phyloP scores from a whole-genome alignment of 1,140 invertebrate species.

The Leptinotarsa texana region DNA sequence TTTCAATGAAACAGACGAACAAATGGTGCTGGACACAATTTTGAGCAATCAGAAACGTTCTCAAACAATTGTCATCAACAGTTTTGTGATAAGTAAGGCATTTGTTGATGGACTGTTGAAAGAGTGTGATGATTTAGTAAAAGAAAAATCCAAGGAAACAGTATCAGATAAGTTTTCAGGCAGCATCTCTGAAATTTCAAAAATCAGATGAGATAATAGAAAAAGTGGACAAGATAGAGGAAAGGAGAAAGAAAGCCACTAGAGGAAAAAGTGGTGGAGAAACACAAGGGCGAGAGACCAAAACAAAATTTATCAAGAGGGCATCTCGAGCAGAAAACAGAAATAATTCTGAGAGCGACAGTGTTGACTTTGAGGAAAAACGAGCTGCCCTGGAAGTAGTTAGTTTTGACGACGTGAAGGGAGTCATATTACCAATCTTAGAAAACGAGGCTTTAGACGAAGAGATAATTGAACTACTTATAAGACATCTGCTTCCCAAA shows the following conservation, averaged over 20 bases:
- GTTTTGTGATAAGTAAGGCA: conserved; percentile 63
- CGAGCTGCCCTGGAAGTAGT: conserved; percentile 68
- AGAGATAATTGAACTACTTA: conserved; percentile 64
- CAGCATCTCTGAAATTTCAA: conserved; percentile 57
- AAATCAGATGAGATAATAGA: conserved; percentile 56
- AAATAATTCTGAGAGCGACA: conserved; percentile 64
- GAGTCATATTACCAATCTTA: conserved; percentile 64
- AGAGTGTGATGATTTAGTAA: conserved; percentile 69
- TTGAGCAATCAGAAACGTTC: conserved; percentile 60
- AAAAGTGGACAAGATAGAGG: conserved; percentile 81
- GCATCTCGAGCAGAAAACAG: conserved; percentile 59
- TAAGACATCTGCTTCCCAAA: conserved; percentile 65
- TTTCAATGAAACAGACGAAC: conserved; percentile 75
- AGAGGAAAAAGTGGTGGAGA: conserved; percentile 87
- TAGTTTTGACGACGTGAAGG: conserved; percentile 68
- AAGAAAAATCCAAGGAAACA: conserved; percentile 74
- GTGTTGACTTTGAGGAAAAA: conserved; percentile 58
- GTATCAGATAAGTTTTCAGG: conserved; percentile 64
- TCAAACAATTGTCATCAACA: conserved; percentile 60
- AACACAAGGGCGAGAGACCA: conserved; percentile 91
- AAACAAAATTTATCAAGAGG: conserved; percentile 92
- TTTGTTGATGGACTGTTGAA: conserved; percentile 74
- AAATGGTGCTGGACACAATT: conserved; percentile 70
- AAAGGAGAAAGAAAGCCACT: conserved; percentile 84
- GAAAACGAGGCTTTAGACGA: conserved; percentile 67